A percentile compares a stretch with the other conserved stretches of the same genome.
phyloP scores from a whole-genome alignment of 2,888 invertebrate species.

The Barypeithes pellucidus region DNA sequence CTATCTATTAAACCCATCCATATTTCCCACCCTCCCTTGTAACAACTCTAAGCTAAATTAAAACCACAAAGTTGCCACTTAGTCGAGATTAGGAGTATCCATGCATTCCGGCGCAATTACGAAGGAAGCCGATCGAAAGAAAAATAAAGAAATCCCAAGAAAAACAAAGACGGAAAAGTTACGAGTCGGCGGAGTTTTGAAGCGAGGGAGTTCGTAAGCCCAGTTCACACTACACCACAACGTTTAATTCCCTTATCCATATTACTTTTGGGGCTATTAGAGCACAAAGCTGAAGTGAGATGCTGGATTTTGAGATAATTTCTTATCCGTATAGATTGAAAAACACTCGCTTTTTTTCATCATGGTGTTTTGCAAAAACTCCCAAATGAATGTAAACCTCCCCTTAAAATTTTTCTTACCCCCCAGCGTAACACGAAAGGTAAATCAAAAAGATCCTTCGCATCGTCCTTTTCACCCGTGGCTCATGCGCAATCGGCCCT shows the following conservation, averaged over 20 bases:
- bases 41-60: slow-evolving; percentile 34
- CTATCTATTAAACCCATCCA: background rate
- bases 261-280: too few species aligned
- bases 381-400: slow-evolving; percentile 34
- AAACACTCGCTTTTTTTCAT: too few species aligned
- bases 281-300: too few species aligned
- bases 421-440: slow-evolving; percentile 39
- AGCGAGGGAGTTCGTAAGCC: slow-evolving; percentile 18
- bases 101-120: slow-evolving; percentile 50
- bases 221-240: slow-evolving; percentile 18
- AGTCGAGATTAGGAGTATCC: slow-evolving; percentile 49
- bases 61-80: slow-evolving; percentile 50
- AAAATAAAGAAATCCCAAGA: slow-evolving; percentile 50
- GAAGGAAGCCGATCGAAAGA: slow-evolving; percentile 46
- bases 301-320: too few species aligned
- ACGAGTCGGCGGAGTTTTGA: slow-evolving; percentile 27
- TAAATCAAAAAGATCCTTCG: slow-evolving; percentile 48
- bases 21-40: slow-evolving; percentile 15
- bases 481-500: slow-evolving; percentile 26
- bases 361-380: slow-evolving; percentile 9
- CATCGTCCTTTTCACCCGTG: slow-evolving; percentile 34
- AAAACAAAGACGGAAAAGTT: slow-evolving; percentile 48
- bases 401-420: slow-evolving; percentile 32
- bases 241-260: background rate
- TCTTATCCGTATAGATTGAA: too few species aligned